Evolutionary conservation across 2,113 vertebrate species (phyloP).

Genomic region (Alectura lathami): DNA sequence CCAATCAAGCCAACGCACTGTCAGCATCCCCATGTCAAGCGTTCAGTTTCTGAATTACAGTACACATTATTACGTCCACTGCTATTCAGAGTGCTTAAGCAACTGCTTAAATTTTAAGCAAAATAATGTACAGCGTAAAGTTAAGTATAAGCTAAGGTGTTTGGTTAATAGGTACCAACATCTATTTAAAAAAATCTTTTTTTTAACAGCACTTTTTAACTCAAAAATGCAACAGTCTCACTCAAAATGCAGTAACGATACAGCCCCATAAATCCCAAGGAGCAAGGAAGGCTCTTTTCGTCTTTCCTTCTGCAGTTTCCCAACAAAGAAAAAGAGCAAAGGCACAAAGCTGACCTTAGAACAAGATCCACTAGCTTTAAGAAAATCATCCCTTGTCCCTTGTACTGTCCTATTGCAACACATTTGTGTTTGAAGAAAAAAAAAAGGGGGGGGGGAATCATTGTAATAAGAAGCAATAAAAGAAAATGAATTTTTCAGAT

Average conservation of each 20-base stretch:
- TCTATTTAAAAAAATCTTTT: not conserved
- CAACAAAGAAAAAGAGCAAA: not conserved
- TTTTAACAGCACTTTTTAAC: not conserved
- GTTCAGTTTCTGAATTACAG: not conserved
- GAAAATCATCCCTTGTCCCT: not conserved
- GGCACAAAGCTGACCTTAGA: not conserved
- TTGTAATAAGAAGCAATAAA: not conserved
- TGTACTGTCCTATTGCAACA: not conserved
- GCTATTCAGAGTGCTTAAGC: not conserved
- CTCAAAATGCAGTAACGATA: not conserved
- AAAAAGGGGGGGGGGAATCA: not conserved
- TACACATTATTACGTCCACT: not conserved
- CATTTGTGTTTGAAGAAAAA: not conserved
- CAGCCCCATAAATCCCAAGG: not conserved
- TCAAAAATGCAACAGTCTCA: not conserved
- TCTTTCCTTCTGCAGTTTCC: not conserved
- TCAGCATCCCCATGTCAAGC: not conserved
- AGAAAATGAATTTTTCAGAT: not conserved
- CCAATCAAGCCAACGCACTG: not conserved
- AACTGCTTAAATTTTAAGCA: not conserved
- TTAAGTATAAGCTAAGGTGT: not conserved
- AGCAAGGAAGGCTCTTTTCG: not conserved
- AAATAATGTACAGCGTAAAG: not conserved
- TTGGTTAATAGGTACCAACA: not conserved
- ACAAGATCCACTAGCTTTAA: not conserved